These are phyloP conservation scores for Lasiurus borealis DNA, from an alignment of 2,113 vertebrate genomes.

Conservation along the genomic window DNA sequence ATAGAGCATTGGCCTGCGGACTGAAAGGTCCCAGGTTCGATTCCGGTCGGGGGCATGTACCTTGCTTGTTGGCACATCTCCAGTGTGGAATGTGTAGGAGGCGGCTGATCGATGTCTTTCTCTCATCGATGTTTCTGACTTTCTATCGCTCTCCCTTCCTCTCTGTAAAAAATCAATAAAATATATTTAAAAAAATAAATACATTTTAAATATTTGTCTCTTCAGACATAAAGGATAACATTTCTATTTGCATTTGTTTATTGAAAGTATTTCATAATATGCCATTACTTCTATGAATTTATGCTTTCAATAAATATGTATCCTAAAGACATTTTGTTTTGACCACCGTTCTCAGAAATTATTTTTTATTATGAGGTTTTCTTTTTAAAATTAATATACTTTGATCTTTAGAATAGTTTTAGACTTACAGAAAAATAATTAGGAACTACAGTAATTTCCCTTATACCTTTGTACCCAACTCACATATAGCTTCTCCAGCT, in stretches of 20 bases:
- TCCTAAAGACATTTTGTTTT: neutral
- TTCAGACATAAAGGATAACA: neutral
- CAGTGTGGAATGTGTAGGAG: too few relatives aligned
- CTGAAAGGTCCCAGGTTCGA: too few relatives aligned
- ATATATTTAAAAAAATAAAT: neutral
- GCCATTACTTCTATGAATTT: neutral
- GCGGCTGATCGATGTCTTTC: too few relatives aligned
- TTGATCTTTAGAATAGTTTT: neutral
- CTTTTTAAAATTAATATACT: neutral
- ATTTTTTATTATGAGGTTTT: neutral
- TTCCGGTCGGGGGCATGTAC: too few relatives aligned
- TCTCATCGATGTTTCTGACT: too few relatives aligned
- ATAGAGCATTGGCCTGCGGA: too few relatives aligned
- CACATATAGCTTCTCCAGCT: neutral
- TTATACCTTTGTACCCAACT: neutral
- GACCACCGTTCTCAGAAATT: neutral
- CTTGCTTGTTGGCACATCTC: too few relatives aligned
- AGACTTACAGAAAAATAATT: neutral
- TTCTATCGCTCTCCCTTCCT: too few relatives aligned
- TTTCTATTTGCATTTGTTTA: neutral
- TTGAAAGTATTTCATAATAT: neutral
- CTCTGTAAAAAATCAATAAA: too few relatives aligned
- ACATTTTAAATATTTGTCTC: neutral
- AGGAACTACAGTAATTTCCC: neutral
- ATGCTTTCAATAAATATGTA: neutral